A percentile compares a stretch with the other conserved stretches of the same genome.
Conservation (phyloP, 2,797 vertebrate genomes). For the Muscicapa comitata region DNA sequence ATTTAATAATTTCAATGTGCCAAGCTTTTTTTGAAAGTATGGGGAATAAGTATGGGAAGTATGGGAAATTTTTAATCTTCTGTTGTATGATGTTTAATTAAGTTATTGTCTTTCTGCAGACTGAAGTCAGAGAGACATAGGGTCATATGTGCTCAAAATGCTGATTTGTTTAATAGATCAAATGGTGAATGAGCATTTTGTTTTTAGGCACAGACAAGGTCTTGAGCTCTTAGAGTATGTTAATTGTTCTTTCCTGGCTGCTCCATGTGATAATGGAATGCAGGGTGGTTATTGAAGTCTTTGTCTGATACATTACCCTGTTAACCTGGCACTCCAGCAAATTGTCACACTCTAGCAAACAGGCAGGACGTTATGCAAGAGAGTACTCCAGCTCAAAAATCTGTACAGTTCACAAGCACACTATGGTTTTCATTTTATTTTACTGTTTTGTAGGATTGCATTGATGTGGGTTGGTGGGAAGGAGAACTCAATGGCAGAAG, state of each 20-base stretch:
- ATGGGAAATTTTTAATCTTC: neutral
- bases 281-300: neutral
- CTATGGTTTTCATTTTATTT: constrained; percentile 4
- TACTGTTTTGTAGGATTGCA: constrained; percentile 83
- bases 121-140: constrained; percentile 16
- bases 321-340: neutral
- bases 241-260: neutral
- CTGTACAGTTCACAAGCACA: neutral
- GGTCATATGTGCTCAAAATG: neutral
- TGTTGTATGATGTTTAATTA: constrained; percentile 11
- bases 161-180: neutral
- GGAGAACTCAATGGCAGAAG: constrained; percentile 88
- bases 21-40: neutral
- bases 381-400: neutral
- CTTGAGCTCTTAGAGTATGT: neutral
- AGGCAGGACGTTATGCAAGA: neutral
- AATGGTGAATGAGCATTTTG: neutral
- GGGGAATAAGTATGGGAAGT: constrained; percentile 1
- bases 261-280: neutral
- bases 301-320: neutral
- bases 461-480: constrained; percentile 97
- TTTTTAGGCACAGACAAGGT: neutral
- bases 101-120: constrained; percentile 38
- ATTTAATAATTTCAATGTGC: neutral
- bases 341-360: neutral